A percentile compares a stretch with the other conserved stretches of the same genome.
These are phyloP conservation scores for Andrena minutula DNA, from an alignment of 2,888 invertebrate genomes.

Conservation along the genomic window DNA sequence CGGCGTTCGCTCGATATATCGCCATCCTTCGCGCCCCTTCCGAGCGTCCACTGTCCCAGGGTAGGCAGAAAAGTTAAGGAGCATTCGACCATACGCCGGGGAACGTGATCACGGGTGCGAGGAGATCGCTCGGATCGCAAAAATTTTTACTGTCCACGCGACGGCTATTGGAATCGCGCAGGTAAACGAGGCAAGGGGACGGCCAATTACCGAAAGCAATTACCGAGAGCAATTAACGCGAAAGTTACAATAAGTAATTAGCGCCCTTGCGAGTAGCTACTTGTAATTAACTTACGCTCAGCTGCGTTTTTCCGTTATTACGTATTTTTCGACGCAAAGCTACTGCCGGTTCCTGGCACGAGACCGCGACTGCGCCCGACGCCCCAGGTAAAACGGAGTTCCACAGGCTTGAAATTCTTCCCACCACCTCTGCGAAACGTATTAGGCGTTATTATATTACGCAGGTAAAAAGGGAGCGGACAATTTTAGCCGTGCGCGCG, in stretches of 20 bases:
- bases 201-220: slow-evolving; percentile 80
- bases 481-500: too few species aligned
- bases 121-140: slow-evolving; percentile 56
- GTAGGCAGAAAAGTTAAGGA: slow-evolving; percentile 20
- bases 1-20: slow-evolving; percentile 27
- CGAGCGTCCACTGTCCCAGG: slow-evolving; percentile 23
- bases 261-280: slow-evolving; percentile 74
- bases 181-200: slow-evolving; percentile 67
- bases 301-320: slow-evolving; percentile 75
- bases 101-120: neutral
- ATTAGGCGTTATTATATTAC: neutral
- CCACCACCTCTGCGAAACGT: neutral
- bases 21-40: neutral
- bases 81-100: slow-evolving; percentile 3
- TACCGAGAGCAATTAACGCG: slow-evolving; percentile 80
- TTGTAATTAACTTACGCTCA: slow-evolving; percentile 79
- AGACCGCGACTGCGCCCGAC: slow-evolving; percentile 54
- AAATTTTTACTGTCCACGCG: slow-evolving; percentile 54
- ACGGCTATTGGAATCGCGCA: slow-evolving; percentile 54
- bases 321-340: slow-evolving; percentile 69
- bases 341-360: slow-evolving; percentile 50
- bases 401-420: slow-evolving; percentile 5
- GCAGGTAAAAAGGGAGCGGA: neutral
- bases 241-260: slow-evolving; percentile 83
- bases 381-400: slow-evolving; percentile 27